Conservation (phyloP, 2,113 vertebrate species). For the Pardalotus punctatus region DNA sequence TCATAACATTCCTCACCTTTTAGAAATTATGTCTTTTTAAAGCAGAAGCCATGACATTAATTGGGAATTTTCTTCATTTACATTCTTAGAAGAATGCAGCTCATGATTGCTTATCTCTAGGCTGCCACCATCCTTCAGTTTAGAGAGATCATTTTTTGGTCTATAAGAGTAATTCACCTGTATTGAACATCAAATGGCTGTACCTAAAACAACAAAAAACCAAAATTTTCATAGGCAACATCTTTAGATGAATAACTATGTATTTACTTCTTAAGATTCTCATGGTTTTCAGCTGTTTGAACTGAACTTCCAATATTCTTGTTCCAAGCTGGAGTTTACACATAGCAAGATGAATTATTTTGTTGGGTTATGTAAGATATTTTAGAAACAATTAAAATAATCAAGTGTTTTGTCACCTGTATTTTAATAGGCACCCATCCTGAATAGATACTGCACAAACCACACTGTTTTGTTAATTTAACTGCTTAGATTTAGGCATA, state of each 20-base stretch:
- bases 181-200: background rate
- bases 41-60: background rate
- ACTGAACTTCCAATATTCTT: background rate
- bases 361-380: background rate
- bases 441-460: background rate
- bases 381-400: background rate
- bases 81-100: background rate
- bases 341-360: background rate
- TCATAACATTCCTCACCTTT: background rate
- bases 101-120: background rate
- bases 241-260: background rate
- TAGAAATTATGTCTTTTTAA: background rate
- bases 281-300: background rate
- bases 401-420: background rate
- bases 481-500: background rate
- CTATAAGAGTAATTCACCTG: background rate
- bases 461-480: background rate
- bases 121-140: background rate
- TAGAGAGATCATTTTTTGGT: background rate
- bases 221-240: background rate
- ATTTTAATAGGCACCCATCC: background rate
- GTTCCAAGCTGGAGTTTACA: background rate
- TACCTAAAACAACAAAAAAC: background rate
- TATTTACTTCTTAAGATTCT: background rate
- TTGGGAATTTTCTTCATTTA: background rate